Evolutionary conservation across 2,888 invertebrate genomes (phyloP).

Genomic region (Cosmorhoe ocellata): DNA sequence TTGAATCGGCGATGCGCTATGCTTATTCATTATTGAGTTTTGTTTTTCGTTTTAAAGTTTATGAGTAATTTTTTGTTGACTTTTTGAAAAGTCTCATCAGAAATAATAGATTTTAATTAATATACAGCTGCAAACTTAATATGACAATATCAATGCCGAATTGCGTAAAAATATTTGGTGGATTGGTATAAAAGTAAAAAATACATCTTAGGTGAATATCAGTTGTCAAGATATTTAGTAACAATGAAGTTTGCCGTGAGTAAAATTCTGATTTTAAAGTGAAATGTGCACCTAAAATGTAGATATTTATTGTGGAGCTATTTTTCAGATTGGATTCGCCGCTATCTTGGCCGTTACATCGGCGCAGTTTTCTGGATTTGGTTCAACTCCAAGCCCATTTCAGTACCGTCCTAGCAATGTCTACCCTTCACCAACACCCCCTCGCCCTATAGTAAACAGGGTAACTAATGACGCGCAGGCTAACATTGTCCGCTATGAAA

Average conservation of each 20-base stretch:
- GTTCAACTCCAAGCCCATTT: conserved; percentile 10
- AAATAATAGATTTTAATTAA: conserved; percentile 42
- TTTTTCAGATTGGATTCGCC: conserved; percentile 48
- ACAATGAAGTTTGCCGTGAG: conserved; percentile 65
- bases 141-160: conserved; percentile 55
- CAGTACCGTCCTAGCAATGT: conserved; percentile 22
- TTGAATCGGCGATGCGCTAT: too few species aligned
- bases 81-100: conserved; percentile 31
- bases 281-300: neutral
- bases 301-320: neutral
- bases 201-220: conserved; percentile 39
- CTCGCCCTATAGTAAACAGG: conserved; percentile 37
- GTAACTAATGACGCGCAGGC: conserved; percentile 50
- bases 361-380: conserved; percentile 48
- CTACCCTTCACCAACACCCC: conserved; percentile 22
- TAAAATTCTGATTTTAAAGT: conserved; percentile 18
- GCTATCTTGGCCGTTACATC: conserved; percentile 56
- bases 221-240: conserved; percentile 41
- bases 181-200: conserved; percentile 53
- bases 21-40: too few species aligned
- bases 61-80: conserved; percentile 21
- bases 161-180: conserved; percentile 51
- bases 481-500: conserved; percentile 59
- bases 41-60: too few species aligned
- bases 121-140: conserved; percentile 49